Base-by-base conservation (phyloP, 2,113 vertebrate species). In the Caretta caretta region DNA sequence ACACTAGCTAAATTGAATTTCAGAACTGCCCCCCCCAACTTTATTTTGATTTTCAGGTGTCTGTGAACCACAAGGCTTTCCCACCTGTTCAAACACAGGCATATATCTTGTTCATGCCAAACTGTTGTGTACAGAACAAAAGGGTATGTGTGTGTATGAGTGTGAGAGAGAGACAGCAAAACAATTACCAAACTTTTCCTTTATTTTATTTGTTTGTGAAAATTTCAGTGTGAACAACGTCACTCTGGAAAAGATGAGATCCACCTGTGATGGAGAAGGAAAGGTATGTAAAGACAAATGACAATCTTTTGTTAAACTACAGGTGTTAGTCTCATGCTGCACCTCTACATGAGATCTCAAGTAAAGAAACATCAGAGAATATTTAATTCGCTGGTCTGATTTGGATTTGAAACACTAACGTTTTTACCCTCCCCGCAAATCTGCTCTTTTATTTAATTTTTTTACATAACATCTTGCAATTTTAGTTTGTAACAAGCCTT, bases 21-120 rank as follows among this genome's bases (percentile, higher is more conserved):
- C 94, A 97, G 93, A 97, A 95, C 90, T 84, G 38, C 13, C 51
- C 24, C 56, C 56, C 10, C 90, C 76, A 97, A 93, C 81, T 80
- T 56, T 57, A 89, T 97, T 97, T 97, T 95, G 91, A 96, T 97
- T 94, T 97, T 85, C 90, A 93, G 93, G 94, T 91, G 88, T 95
- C 95, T 97, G 92, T 93, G 94, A 95, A 82, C 89, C 49, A 82
- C 81, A 93, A 96, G 85, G 69, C 84, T 96, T 93, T 97, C 96
- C 95, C 96, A 96, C 81, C 95, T 96, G 95, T 96, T 97, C 97
- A 96, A 97, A 97, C 89, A 95, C 97, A 95, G 95, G 95, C 96
- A 94, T 69, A 12, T 90, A 69, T 90, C 94, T 95, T 95, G 93
- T 96, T 92, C 59, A 87, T 97, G 92, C 93, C 88, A 90, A 96